These are phyloP conservation scores for Pissodes strobi DNA, from an alignment of 1,140 invertebrate genomes.

Conservation along the genomic window DNA sequence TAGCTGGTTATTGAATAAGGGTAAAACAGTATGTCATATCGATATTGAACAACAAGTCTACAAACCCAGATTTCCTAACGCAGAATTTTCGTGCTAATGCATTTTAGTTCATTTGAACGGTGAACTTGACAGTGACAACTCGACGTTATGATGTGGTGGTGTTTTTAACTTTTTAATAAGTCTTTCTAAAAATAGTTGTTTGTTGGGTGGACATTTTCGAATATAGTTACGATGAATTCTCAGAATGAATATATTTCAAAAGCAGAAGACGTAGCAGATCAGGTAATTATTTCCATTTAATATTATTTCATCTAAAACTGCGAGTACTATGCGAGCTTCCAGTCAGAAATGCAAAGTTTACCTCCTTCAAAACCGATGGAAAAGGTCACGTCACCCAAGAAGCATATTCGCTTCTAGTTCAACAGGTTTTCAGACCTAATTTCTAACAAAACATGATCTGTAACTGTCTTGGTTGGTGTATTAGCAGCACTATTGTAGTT, in stretches of 20 bases:
- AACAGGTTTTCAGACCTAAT: slow-evolving; percentile 15
- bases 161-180: slow-evolving; percentile 16
- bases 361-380: slow-evolving; percentile 29
- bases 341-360: slow-evolving; percentile 29
- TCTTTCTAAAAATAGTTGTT: slow-evolving; percentile 30
- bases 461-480: too few species aligned
- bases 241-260: slow-evolving; percentile 87
- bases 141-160: slow-evolving; percentile 29
- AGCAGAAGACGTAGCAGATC: slow-evolving; percentile 93
- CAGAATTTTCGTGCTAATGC: too few species aligned
- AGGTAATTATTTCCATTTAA: slow-evolving; percentile 70
- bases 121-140: slow-evolving; percentile 32
- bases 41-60: too few species aligned
- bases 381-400: slow-evolving; percentile 41
- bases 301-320: slow-evolving; percentile 29
- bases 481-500: not conserved
- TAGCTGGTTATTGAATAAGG: too few species aligned
- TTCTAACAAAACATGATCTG: not conserved
- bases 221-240: slow-evolving; percentile 70
- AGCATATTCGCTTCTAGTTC: slow-evolving; percentile 16
- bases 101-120: too few species aligned
- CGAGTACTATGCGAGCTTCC: slow-evolving; percentile 17
- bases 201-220: slow-evolving; percentile 45
- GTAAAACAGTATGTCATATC: too few species aligned
- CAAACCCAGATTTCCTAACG: too few species aligned